phyloP scores from a whole-genome alignment of 37 sponge, comb jelly and placozoan genomes.

The Eunapius fragilis region DNA sequence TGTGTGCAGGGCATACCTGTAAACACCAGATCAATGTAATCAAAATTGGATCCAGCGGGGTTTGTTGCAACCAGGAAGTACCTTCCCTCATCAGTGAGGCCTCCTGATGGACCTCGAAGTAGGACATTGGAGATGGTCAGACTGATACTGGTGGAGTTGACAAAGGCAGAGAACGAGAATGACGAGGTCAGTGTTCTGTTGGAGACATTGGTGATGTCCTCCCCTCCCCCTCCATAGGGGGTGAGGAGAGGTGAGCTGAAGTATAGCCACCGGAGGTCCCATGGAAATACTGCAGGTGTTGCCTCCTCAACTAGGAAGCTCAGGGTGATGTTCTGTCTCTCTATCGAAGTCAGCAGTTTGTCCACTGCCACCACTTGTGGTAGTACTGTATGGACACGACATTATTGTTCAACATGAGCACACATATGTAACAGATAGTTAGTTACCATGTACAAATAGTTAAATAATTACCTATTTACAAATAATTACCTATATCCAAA shows the following conservation, averaged over 20 bases:
- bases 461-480: too few species aligned
- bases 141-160: not conserved
- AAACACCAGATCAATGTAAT: slow-evolving; percentile 40
- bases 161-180: slow-evolving; percentile 15
- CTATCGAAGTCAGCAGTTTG: slow-evolving; percentile 17
- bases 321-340: slow-evolving; percentile 8
- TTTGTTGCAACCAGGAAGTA: slow-evolving; percentile 65
- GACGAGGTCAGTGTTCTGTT: slow-evolving; percentile 28
- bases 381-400: slow-evolving; percentile 47
- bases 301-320: slow-evolving; percentile 49
- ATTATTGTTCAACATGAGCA: not conserved
- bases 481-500: too few species aligned
- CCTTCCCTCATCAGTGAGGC: slow-evolving; percentile 59
- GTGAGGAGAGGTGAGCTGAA: not conserved
- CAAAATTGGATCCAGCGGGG: slow-evolving; percentile 42
- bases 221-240: not conserved
- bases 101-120: not conserved
- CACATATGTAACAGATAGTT: too few species aligned
- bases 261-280: slow-evolving; percentile 54
- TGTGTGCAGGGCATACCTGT: slow-evolving; percentile 29
- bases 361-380: slow-evolving; percentile 22
- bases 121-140: slow-evolving; percentile 36
- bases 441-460: slow-evolving; percentile 43
- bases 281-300: slow-evolving; percentile 33
- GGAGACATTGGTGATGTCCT: slow-evolving; percentile 37